Evolutionary conservation across 1,140 invertebrate species (phyloP).

Genomic region (Acromyrmex charruanus): DNA sequence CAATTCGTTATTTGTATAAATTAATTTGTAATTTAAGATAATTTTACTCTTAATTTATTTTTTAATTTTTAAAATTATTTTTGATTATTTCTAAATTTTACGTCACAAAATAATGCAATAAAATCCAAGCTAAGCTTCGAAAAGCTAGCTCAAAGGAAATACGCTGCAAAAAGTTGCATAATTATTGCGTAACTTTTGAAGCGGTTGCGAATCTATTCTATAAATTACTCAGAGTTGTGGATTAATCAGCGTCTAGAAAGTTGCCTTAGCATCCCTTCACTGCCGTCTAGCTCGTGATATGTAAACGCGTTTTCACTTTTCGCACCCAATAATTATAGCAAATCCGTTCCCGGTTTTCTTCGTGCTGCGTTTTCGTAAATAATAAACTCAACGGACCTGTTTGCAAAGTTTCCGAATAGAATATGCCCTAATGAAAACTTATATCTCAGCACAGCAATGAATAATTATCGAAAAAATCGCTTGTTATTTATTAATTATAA

Average conservation of each 20-base stretch:
- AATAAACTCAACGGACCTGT: constrained; percentile 18
- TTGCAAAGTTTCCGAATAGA: constrained; percentile 2
- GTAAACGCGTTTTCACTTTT: constrained; percentile 60
- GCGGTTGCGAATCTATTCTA: constrained; percentile 19
- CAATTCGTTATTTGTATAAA: not conserved
- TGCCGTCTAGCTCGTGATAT: constrained; percentile 21
- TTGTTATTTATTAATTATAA: constrained; percentile 4
- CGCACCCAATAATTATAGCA: constrained; percentile 41
- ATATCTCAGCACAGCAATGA: not conserved
- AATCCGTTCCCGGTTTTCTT: constrained; percentile 18
- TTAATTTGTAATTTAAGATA: not conserved
- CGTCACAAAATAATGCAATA: not conserved
- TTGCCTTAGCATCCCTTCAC: constrained; percentile 27
- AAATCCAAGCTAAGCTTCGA: not conserved
- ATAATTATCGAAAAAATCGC: constrained; percentile 37
- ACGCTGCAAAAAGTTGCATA: constrained; percentile 19
- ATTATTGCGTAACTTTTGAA: constrained; percentile 22
- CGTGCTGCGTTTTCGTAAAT: constrained; percentile 10
- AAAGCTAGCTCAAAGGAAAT: not conserved
- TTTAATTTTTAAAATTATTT: too few species aligned
- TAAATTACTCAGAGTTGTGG: constrained; percentile 42
- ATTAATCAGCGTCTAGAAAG: constrained; percentile 60
- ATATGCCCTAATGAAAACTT: constrained; percentile 24
- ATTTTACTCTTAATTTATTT: not conserved
- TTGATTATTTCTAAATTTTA: not conserved